A percentile compares a stretch with the other conserved stretches of the same genome.
Evolutionary conservation across 2,797 vertebrate genomes (phyloP).

Genomic region (Brachyalestes nurse): DNA sequence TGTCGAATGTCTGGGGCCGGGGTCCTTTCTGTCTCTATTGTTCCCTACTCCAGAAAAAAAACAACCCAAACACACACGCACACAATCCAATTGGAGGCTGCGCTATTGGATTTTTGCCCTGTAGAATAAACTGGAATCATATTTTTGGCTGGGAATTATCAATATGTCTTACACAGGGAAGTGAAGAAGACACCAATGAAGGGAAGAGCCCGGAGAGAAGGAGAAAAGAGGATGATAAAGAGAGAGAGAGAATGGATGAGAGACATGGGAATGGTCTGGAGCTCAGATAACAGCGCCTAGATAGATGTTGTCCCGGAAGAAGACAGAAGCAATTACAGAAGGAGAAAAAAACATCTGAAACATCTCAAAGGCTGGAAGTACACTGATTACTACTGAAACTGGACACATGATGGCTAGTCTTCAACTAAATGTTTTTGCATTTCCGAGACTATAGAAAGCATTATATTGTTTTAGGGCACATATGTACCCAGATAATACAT

Average conservation of each 20-base stretch:
- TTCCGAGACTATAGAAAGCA: not conserved
- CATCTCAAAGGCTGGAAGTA: not conserved
- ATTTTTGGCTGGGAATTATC: conserved; percentile 98
- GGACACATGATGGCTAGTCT: not conserved
- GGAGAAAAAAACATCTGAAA: conserved; percentile 64
- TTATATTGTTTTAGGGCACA: not conserved
- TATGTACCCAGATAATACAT: not conserved
- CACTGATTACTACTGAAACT: not conserved
- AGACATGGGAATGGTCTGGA: conserved; percentile 42
- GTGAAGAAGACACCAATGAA: conserved; percentile 93
- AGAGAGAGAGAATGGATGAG: conserved; percentile 36
- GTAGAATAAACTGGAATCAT: conserved; percentile 96
- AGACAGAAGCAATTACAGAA: conserved; percentile 60
- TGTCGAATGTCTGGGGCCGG: conserved; percentile 88
- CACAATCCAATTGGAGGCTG: conserved; percentile 92
- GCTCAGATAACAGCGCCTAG: conserved; percentile 20
- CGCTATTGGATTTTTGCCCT: conserved; percentile 95
- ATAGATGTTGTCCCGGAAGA: conserved; percentile 32
- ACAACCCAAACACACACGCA: conserved; percentile 58
- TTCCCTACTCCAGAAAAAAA: conserved; percentile 90
- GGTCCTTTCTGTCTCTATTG: conserved; percentile 94
- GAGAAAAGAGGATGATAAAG: conserved; percentile 50
- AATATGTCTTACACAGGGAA: conserved; percentile 95
- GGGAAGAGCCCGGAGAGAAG: conserved; percentile 82
- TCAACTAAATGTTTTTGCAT: not conserved